Conservation (phyloP, 2,888 invertebrate species). For the Napeogenes sylphis region DNA sequence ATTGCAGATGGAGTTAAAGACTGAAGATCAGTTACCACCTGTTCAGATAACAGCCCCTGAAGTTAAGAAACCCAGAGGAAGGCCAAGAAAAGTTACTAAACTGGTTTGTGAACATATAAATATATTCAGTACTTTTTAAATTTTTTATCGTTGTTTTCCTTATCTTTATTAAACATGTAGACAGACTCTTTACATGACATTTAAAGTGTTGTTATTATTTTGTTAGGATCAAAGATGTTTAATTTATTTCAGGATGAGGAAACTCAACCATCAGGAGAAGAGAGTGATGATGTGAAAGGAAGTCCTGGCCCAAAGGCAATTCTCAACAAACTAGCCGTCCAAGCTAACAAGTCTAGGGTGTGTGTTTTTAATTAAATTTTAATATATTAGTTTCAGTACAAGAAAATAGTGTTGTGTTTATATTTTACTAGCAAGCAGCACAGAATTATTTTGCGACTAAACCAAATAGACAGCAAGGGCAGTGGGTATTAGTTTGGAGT, state of each 20-base stretch:
- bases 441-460: too few species aligned
- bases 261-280: conserved; percentile 65
- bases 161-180: too few species aligned
- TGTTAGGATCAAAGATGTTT: background rate
- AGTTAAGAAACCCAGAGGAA: conserved; percentile 51
- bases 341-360: conserved; percentile 46
- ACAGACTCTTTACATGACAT: too few species aligned
- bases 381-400: background rate
- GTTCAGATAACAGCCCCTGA: conserved; percentile 49
- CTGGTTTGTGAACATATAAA: conserved; percentile 39
- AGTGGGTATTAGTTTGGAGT: too few species aligned
- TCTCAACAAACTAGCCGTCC: conserved; percentile 44
- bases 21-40: conserved; percentile 66
- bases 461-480: background rate
- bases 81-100: conserved; percentile 55
- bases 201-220: background rate
- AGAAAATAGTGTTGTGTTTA: background rate
- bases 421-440: background rate
- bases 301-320: conserved; percentile 42
- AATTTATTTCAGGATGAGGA: conserved; percentile 60
- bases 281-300: conserved; percentile 60
- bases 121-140: too few species aligned
- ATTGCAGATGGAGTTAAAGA: conserved; percentile 64
- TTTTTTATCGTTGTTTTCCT: too few species aligned
- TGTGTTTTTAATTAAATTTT: conserved; percentile 11